Percentiles rank a stretch among this genome's conserved stretches.
Conservation (phyloP, 2,888 invertebrate species). For the Alcis repandata region DNA sequence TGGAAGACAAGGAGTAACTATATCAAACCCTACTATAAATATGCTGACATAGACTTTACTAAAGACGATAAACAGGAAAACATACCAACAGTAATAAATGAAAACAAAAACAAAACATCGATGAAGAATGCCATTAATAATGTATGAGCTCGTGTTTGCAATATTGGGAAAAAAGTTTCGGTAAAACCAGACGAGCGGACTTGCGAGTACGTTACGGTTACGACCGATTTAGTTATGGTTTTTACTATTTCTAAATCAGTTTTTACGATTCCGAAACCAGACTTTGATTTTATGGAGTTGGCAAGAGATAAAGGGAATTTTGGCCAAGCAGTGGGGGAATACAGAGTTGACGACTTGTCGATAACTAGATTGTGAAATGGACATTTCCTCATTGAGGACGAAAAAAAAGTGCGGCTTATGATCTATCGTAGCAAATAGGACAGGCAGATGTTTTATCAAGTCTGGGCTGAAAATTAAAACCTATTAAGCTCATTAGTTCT, state of each 20-base stretch:
- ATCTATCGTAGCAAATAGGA: no score
- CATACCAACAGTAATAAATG: slow-evolving; percentile 9
- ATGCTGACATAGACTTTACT: slow-evolving; percentile 1
- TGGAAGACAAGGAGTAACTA: background rate
- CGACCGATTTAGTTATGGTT: slow-evolving; percentile 4
- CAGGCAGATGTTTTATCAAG: no score
- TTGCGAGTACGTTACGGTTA: slow-evolving; percentile 20
- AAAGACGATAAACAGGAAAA: slow-evolving; percentile 38
- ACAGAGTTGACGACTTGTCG: no score
- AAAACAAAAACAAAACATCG: slow-evolving; percentile 31
- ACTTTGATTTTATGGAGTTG: background rate
- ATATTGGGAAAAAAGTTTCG: slow-evolving; percentile 5
- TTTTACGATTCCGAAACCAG: background rate
- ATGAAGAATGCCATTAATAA: slow-evolving; percentile 25
- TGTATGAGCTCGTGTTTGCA: slow-evolving; percentile 12
- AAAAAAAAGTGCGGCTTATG: no score
- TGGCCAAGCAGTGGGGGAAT: no score
- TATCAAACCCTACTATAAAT: background rate
- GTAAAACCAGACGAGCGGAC: slow-evolving; percentile 9
- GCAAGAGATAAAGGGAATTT: background rate
- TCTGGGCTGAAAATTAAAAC: no score
- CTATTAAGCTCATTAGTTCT: no score
- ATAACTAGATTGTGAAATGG: no score
- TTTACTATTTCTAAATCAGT: slow-evolving; percentile 6
- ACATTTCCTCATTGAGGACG: no score